Base-by-base conservation (phyloP, 2,888 invertebrate genomes). In the Tetragnatha montana region DNA sequence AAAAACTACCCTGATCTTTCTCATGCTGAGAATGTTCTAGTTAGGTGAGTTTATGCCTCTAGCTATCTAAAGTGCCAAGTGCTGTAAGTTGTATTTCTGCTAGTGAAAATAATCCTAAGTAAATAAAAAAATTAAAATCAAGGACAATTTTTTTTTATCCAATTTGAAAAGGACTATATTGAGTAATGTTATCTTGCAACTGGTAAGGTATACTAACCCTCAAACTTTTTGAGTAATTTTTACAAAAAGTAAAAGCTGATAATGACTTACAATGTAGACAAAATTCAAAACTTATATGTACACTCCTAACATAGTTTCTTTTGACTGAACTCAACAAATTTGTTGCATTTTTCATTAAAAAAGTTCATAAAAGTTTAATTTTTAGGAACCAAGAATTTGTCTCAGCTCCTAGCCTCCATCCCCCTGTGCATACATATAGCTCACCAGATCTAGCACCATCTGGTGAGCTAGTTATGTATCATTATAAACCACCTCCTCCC, bases 401-500 rank as follows among this genome's bases (percentile, higher is more conserved):
- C n/a, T 60, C 60, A 4, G 60, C 60, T 60, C 60, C 60, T 17
- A 75, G 75, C 8, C 49, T 35, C 51, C 87, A 89, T 49, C 89
- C 91, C 12, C 91, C 91, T 8, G 88, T 83, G 71, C 92, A 92
- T 73, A 92, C 92, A 8, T 92, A 92, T 92, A 93, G 93, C 89
- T 93, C 93, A 0, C 94, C 94, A 8, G 94, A 94, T 86, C 92
- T 94, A 0, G 92, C 92, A 68, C 89, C 92, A 50, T 92, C 92
- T n/a, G 91, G 92, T 68, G 89, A 87, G 69, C 92, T 92, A 69
- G 94, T 94, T 87, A 94, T 96, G 22, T 96, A 96, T 92, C 95
- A 96, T 8, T 96, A 96, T 93, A 97, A 97, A 93, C 93, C 93
- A 6, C 96, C 97, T 0, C 97, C 97, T 0, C 97, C 97, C 0